Conservation (phyloP, 1,140 invertebrate genomes). For the Drosophila fuyamai region DNA sequence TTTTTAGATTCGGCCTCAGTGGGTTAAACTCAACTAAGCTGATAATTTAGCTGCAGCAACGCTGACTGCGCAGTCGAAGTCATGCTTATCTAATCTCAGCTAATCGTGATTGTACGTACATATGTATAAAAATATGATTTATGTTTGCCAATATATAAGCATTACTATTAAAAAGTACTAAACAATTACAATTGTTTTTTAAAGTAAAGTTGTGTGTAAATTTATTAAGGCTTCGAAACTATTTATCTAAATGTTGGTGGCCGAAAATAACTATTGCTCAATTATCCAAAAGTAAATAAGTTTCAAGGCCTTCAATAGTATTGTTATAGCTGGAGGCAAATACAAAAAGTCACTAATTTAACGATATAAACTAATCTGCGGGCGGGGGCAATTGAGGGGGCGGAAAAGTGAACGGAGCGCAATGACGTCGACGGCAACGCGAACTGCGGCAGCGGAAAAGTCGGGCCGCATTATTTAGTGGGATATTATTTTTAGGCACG, state of each 20-base stretch:
- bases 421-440: slow-evolving; percentile 11
- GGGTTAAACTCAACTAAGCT: slow-evolving; percentile 3
- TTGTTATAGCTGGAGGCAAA: slow-evolving; percentile 4
- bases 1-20: not conserved
- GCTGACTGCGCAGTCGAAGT: not conserved
- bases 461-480: slow-evolving; percentile 28
- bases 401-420: slow-evolving; percentile 1
- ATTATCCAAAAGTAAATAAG: not conserved
- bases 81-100: slow-evolving; percentile 5
- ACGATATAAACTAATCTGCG: slow-evolving; percentile 27
- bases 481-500: slow-evolving; percentile 52
- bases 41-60: slow-evolving; percentile 5
- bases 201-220: not conserved
- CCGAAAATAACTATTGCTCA: too few relatives aligned
- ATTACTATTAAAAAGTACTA: not conserved
- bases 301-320: not conserved
- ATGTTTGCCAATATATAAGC: not conserved
- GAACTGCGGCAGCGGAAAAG: slow-evolving; percentile 5
- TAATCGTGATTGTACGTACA: not conserved
- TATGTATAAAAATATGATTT: not conserved
- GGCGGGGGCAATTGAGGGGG: not conserved
- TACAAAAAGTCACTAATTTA: slow-evolving; percentile 26
- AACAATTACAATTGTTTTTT: not conserved
- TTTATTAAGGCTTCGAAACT: too few relatives aligned
- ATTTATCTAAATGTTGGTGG: too few relatives aligned